Conservation (phyloP, 2,113 vertebrate genomes). For the Dicentrarchus labrax region DNA sequence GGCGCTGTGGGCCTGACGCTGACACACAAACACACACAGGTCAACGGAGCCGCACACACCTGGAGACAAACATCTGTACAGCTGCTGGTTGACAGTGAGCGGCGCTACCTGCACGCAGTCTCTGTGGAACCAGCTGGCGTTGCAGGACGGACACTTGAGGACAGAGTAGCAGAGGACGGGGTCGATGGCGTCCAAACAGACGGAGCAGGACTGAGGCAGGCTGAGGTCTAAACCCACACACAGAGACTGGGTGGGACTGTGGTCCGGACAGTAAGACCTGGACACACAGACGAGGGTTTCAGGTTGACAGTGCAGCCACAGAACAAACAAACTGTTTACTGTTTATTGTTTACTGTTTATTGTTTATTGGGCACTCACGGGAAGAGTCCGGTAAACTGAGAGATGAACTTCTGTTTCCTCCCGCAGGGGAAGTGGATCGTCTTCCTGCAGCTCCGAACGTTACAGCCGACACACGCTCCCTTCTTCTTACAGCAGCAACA, state of each 20-base stretch:
- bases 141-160: slow-evolving; percentile 94
- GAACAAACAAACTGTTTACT: too few relatives aligned
- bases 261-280: slow-evolving; percentile 93
- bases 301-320: too few relatives aligned
- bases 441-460: slow-evolving; percentile 88
- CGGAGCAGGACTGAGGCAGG: slow-evolving; percentile 90
- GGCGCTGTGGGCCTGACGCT: slow-evolving; percentile 95
- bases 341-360: too few relatives aligned
- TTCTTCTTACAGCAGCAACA: slow-evolving; percentile 90
- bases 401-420: slow-evolving; percentile 88
- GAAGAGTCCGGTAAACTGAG: slow-evolving; percentile 92
- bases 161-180: slow-evolving; percentile 86
- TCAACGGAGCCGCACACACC: neutral
- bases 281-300: neutral
- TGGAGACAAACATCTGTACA: neutral
- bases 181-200: slow-evolving; percentile 92
- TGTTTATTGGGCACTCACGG: slow-evolving; percentile 84
- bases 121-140: slow-evolving; percentile 96
- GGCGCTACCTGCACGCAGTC: slow-evolving; percentile 93
- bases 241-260: slow-evolving; percentile 89
- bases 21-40: slow-evolving; percentile 38
- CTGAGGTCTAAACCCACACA: slow-evolving; percentile 67
- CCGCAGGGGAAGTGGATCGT: slow-evolving; percentile 95
- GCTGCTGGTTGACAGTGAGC: too few relatives aligned
- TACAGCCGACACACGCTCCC: slow-evolving; percentile 95